Evolutionary conservation across 2,113 vertebrate genomes (phyloP), one percentile per base, ranked within the genome.

Genomic region (Channa maculata): DNA sequence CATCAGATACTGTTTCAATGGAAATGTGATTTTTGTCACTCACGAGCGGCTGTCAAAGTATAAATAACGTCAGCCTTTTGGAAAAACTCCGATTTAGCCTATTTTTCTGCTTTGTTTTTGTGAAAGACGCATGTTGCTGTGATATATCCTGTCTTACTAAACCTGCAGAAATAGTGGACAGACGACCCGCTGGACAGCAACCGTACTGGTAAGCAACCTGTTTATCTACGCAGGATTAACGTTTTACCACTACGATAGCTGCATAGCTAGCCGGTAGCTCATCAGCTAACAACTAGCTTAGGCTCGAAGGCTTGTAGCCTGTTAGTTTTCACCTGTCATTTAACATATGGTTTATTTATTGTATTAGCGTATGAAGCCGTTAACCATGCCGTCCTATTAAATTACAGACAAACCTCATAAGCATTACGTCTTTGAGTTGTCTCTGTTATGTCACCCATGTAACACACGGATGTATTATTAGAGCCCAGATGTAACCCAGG

Each of bases 201-300:
- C 71, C 69, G 12, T 57, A 79, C 60, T 70, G 93, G 92, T 94
- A 89, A 93, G 93, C 80, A 64, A 89, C 77, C 84, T 86, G 86
- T 82, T 89, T 77, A 63, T 77, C 71, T 77, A 33, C 24, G 43
- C 13, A 55, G 85, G 88, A 91, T 91, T 90, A 90, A 54, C 70
- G 53, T 1, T 44, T n/a, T 0, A 1, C 6, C 77, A n/a, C 1
- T 6, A 2, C 36, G 79, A 14, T 82, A 85, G 75, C 75, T 38
- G 36, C 6, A 5, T 6, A 63, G 51, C 36, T 62, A 64, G 62
- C 72, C 24, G 24, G 24, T 24, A 24, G 24, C 24, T 24, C 24
- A 6, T 4, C 0, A 9, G 38, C 69, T 76, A 50, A 11, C 64
- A 14, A 66, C 34, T 75, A 68, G 11, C 64, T 50, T 8, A 1